phyloP scores from a whole-genome alignment of 2,797 vertebrate genomes.

The Gila robusta region DNA sequence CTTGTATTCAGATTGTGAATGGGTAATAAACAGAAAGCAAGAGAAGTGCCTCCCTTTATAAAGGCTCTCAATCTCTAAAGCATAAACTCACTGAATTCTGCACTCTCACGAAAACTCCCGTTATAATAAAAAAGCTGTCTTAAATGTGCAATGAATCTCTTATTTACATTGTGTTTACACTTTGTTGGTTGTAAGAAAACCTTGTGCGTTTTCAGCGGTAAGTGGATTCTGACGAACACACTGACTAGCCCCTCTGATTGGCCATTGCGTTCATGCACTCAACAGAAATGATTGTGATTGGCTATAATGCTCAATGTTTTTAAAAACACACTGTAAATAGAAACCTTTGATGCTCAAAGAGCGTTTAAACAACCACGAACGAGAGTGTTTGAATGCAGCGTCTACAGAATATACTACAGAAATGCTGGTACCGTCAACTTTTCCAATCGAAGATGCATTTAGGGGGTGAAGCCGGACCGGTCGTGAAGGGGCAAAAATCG shows the following conservation, averaged over 20 bases:
- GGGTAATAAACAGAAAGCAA: no score
- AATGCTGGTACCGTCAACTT: neutral
- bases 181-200: neutral
- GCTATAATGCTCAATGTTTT: neutral
- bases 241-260: neutral
- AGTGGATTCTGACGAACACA: neutral
- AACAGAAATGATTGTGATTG: neutral
- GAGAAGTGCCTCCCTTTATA: no score
- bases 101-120: no score
- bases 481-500: constrained; percentile 58
- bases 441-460: neutral
- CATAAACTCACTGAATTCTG: neutral
- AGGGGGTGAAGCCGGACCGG: constrained; percentile 56
- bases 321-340: neutral
- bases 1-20: no score
- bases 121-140: no score
- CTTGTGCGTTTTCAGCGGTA: no score
- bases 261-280: neutral
- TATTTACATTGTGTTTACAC: no score
- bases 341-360: neutral
- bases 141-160: no score
- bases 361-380: neutral
- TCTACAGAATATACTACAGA: neutral
- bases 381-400: neutral
- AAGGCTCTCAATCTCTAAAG: neutral